phyloP scores from a whole-genome alignment of 2,797 vertebrate genomes.

The Gallinago stenura region DNA sequence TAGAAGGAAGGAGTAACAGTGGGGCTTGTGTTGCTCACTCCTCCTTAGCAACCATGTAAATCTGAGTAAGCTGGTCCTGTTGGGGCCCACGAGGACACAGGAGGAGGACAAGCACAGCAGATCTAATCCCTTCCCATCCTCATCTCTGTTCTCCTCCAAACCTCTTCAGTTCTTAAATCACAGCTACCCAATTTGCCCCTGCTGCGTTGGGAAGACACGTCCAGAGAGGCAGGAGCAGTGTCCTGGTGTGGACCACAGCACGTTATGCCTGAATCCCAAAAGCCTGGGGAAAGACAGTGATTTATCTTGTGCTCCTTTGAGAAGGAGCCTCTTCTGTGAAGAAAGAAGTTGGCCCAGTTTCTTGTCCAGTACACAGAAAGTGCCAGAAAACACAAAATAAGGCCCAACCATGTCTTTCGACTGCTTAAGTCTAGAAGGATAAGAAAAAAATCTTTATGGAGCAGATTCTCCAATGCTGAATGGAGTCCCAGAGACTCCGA shows the following conservation, averaged over 20 bases:
- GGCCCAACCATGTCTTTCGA: background rate
- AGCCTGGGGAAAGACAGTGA: background rate
- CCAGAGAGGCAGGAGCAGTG: fast-evolving
- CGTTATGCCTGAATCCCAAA: background rate
- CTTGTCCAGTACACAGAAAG: background rate
- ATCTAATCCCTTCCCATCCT: background rate
- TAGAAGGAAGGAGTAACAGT: background rate
- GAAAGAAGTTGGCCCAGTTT: background rate
- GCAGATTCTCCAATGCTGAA: background rate
- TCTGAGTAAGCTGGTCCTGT: background rate
- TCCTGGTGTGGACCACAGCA: background rate
- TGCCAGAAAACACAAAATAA: background rate
- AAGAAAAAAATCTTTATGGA: background rate
- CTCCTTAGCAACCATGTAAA: background rate
- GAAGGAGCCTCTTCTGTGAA: background rate
- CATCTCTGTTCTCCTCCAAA: background rate
- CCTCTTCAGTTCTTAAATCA: background rate
- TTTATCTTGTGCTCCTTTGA: background rate
- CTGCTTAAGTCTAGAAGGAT: background rate
- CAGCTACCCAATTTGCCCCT: background rate
- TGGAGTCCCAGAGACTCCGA: background rate
- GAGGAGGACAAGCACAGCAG: background rate
- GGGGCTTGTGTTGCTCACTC: background rate
- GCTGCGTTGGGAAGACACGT: background rate
- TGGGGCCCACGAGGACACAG: background rate